phyloP scores from a whole-genome alignment of 1,140 invertebrate genomes.

The Parapsyche elsis region DNA sequence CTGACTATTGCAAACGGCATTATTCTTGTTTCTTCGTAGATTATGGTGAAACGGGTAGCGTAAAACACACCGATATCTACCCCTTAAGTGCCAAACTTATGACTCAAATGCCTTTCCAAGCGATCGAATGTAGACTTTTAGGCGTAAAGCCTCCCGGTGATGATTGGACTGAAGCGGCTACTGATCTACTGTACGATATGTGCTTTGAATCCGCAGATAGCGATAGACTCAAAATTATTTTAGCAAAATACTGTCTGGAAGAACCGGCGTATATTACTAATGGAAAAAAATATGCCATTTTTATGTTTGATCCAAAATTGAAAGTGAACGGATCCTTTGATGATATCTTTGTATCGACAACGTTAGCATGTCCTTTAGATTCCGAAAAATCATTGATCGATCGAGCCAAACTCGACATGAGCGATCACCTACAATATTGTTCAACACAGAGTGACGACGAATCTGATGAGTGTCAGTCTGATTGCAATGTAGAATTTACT shows the following conservation, averaged over 20 bases:
- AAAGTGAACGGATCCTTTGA: slow-evolving; percentile 56
- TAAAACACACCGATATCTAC: slow-evolving; percentile 57
- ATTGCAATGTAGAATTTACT: not conserved
- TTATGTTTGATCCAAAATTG: slow-evolving; percentile 59
- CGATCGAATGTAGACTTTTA: slow-evolving; percentile 64
- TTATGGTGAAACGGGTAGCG: slow-evolving; percentile 61
- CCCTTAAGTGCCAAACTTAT: slow-evolving; percentile 61
- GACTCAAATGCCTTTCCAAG: slow-evolving; percentile 63
- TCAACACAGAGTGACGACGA: slow-evolving; percentile 17
- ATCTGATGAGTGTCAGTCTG: slow-evolving; percentile 1
- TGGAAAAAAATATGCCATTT: slow-evolving; percentile 62
- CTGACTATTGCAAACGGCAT: slow-evolving; percentile 15
- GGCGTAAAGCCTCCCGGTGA: slow-evolving; percentile 59
- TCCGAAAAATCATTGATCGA: slow-evolving; percentile 59
- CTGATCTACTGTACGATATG: slow-evolving; percentile 61
- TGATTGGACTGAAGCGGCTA: slow-evolving; percentile 61
- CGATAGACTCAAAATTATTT: slow-evolving; percentile 59
- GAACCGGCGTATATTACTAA: slow-evolving; percentile 59
- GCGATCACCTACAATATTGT: not conserved
- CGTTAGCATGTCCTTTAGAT: slow-evolving; percentile 58
- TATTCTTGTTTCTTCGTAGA: slow-evolving; percentile 65
- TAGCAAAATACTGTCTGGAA: slow-evolving; percentile 61
- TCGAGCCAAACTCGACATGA: slow-evolving; percentile 33
- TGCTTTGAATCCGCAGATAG: slow-evolving; percentile 57
- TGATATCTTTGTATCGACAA: slow-evolving; percentile 60